Evolutionary conservation across 2,888 invertebrate species (phyloP).

Genomic region (Aricia artaxerxes): DNA sequence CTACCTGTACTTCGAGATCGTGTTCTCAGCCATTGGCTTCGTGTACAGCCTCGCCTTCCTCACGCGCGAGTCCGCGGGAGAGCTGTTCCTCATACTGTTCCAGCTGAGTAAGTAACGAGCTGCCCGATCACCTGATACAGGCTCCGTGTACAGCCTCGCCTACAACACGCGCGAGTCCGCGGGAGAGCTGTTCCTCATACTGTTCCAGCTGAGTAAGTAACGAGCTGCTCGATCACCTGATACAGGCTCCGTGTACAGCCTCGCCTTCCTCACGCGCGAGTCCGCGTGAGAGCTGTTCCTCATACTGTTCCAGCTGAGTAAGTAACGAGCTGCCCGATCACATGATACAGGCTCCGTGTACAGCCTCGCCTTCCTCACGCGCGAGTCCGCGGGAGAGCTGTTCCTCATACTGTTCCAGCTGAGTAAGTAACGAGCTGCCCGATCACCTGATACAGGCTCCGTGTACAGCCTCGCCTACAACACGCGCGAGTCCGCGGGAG

Average conservation of each 20-base stretch:
- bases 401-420: conserved; percentile 71
- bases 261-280: conserved; percentile 50
- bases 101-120: conserved; percentile 64
- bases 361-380: conserved; percentile 47
- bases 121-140: not conserved
- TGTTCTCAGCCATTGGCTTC: conserved; percentile 67
- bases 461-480: too few relatives aligned
- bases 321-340: conserved; percentile 46
- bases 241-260: not conserved
- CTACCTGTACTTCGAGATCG: conserved; percentile 72
- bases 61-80: conserved; percentile 64
- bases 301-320: conserved; percentile 69
- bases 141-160: not conserved
- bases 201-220: conserved; percentile 70
- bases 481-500: conserved; percentile 64
- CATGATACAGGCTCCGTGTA: not conserved
- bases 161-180: conserved; percentile 57
- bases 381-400: conserved; percentile 66
- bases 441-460: not conserved
- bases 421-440: conserved; percentile 55
- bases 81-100: conserved; percentile 69
- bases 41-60: conserved; percentile 68
- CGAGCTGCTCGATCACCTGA: not conserved
- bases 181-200: conserved; percentile 67
- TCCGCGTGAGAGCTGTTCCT: conserved; percentile 69